Conservation (phyloP, 2,888 invertebrate species). For the Heliconius ethilla region DNA sequence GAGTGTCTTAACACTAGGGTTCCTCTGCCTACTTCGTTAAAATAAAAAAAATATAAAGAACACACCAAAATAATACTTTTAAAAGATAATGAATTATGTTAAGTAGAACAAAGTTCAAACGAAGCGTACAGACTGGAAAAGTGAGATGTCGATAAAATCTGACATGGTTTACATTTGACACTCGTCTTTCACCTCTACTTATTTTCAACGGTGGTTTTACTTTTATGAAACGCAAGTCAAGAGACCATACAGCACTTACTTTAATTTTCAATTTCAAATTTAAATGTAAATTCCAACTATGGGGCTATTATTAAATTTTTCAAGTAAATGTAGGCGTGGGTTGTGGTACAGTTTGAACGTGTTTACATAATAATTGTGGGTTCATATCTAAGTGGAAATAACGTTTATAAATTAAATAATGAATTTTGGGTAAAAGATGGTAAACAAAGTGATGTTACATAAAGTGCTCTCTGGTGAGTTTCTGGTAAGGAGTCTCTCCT, state of each 20-base stretch:
- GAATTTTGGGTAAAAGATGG: too few relatives aligned
- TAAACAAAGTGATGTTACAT: too few relatives aligned
- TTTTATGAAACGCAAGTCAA: conserved; percentile 18
- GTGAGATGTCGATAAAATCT: conserved; percentile 19
- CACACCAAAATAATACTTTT: neutral
- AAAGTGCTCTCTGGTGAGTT: too few relatives aligned
- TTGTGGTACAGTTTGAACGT: too few relatives aligned
- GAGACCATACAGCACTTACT: conserved; percentile 8
- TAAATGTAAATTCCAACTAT: neutral
- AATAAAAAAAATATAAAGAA: neutral
- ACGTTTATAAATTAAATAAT: too few relatives aligned
- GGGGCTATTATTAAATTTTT: too few relatives aligned
- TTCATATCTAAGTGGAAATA: too few relatives aligned
- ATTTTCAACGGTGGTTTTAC: conserved; percentile 11
- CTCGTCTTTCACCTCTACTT: conserved; percentile 16
- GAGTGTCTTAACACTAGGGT: too few relatives aligned
- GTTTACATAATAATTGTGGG: too few relatives aligned
- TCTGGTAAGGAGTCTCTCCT: too few relatives aligned
- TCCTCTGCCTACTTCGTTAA: too few relatives aligned
- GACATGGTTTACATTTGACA: conserved; percentile 22
- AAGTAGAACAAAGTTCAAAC: neutral
- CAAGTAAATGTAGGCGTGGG: too few relatives aligned
- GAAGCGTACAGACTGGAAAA: neutral
- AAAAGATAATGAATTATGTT: neutral
- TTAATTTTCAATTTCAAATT: neutral